Evolutionary conservation across 1,140 invertebrate genomes (phyloP).

Genomic region (Eurosta solidaginis): DNA sequence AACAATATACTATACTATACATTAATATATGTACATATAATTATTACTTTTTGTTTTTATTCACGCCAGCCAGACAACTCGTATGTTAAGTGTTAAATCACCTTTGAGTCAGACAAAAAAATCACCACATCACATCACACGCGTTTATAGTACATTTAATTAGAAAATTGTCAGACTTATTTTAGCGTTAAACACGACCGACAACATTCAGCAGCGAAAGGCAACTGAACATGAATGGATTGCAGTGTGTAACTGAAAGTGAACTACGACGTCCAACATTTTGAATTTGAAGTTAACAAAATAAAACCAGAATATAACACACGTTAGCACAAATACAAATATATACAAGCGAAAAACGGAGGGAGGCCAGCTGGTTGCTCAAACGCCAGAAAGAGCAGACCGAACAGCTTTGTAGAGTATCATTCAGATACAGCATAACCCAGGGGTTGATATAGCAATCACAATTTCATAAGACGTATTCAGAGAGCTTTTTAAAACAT

Average conservation of each 20-base stretch:
- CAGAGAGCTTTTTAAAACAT: neutral
- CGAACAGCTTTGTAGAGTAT: neutral
- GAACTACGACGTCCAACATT: conserved; percentile 5
- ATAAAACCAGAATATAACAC: no score
- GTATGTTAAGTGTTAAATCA: neutral
- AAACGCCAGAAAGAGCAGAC: neutral
- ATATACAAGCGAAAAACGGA: neutral
- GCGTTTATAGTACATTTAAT: neutral
- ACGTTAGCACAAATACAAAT: neutral
- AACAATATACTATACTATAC: neutral
- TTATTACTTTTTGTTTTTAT: neutral
- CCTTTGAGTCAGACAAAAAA: neutral
- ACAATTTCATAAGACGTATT: neutral
- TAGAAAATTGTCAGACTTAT: neutral
- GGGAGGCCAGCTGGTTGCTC: neutral
- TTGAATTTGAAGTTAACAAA: neutral
- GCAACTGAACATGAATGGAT: neutral
- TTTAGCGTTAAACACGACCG: neutral
- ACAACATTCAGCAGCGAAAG: neutral
- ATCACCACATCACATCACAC: neutral
- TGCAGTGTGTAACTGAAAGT: neutral
- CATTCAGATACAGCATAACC: neutral
- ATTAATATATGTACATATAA: neutral
- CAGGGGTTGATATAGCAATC: neutral
- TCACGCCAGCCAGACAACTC: neutral